Evolutionary conservation across 92 coral and sea anemone species (phyloP).

Genomic region (Umimayanthus chanpuru): DNA sequence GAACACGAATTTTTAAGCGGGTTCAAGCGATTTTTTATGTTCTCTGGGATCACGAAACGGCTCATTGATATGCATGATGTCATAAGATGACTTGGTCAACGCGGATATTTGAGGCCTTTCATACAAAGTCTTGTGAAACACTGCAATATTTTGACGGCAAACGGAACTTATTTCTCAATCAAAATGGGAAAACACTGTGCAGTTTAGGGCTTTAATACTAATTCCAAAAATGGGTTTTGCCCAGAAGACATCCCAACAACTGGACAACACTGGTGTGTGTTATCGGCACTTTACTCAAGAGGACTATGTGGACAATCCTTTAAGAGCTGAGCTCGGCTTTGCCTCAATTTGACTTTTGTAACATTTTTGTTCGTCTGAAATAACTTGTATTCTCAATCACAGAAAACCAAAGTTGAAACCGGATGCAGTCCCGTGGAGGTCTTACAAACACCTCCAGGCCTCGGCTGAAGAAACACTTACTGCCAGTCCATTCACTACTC

Average conservation of each 20-base stretch:
- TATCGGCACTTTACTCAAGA: neutral
- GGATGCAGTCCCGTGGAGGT: slow-evolving; percentile 15
- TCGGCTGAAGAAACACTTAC: neutral
- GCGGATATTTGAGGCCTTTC: neutral
- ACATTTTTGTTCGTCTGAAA: no score
- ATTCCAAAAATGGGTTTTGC: neutral
- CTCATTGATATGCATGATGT: neutral
- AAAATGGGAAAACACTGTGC: slow-evolving; percentile 5
- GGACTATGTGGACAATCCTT: neutral
- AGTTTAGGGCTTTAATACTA: neutral
- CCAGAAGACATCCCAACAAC: neutral
- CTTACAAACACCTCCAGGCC: slow-evolving; percentile 16
- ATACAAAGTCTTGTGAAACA: neutral
- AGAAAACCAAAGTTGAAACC: slow-evolving; percentile 30
- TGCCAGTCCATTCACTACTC: neutral
- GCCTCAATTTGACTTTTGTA: no score
- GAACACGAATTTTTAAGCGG: no score
- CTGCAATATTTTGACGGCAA: neutral
- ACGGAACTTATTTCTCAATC: neutral
- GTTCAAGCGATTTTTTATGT: no score
- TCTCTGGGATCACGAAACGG: neutral
- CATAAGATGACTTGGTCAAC: neutral
- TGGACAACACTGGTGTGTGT: neutral
- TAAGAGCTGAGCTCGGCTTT: neutral
- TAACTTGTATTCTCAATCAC: neutral